Conservation (phyloP, 2,113 vertebrate genomes). For the Macaca fascicularis region T2T-MFA8v1.1 NC_088392.1:70390501-70391000, state of each 20-base stretch:
- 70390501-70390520: not conserved
- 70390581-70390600: conserved; percentile 1
- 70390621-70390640: not conserved
- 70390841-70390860: not conserved
- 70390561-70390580: not conserved
- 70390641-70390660: not conserved
- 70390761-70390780: not conserved
- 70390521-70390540: not conserved
- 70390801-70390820: not conserved
- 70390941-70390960: not conserved
- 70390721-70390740: not conserved
- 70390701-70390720: not conserved
- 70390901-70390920: not conserved
- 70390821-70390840: not conserved
- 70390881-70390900: not conserved
- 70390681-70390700: not conserved
- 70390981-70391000: not conserved
- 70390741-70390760: not conserved
- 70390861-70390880: no score
- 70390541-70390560: not conserved
- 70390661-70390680: not conserved
- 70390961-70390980: not conserved
- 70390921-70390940: not conserved
- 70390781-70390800: not conserved
- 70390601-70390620: not conserved